phyloP scores from a whole-genome alignment of 2,888 invertebrate genomes.

The Chrysina gloriosa region DNA sequence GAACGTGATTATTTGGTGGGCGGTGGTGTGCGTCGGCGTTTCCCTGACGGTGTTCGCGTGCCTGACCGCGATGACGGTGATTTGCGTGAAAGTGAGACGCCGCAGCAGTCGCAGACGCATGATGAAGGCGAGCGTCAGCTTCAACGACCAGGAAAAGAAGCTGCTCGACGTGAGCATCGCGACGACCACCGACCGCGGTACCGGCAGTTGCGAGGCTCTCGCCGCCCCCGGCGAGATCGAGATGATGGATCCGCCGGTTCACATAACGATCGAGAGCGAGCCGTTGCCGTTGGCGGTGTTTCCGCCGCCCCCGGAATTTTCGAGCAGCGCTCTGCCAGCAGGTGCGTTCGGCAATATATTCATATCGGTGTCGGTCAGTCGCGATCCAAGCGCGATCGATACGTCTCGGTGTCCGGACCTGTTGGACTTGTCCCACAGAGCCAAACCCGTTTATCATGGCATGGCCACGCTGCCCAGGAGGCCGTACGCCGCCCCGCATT shows the following conservation, averaged over 20 bases:
- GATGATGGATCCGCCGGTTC: constrained; percentile 65
- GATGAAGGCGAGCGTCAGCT: constrained; percentile 82
- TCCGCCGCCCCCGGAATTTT: constrained; percentile 72
- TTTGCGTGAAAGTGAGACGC: constrained; percentile 68
- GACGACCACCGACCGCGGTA: constrained; percentile 73
- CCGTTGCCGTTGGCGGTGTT: constrained; percentile 63
- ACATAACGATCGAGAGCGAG: constrained; percentile 69
- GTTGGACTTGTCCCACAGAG: constrained; percentile 75
- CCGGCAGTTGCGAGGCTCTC: constrained; percentile 69
- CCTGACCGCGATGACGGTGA: constrained; percentile 72
- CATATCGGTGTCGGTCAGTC: constrained; percentile 83
- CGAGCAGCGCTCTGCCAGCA: constrained; percentile 67
- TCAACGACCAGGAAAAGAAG: constrained; percentile 90
- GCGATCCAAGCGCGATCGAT: constrained; percentile 74
- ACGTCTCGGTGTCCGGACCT: constrained; percentile 84
- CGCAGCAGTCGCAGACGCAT: constrained; percentile 72
- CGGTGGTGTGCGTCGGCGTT: constrained; percentile 78
- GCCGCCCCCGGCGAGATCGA: constrained; percentile 66
- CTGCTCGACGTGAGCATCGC: constrained; percentile 83
- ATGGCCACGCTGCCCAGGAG: constrained; percentile 65
- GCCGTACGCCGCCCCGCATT: constrained; percentile 73
- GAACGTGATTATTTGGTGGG: constrained; percentile 78
- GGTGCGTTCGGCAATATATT: constrained; percentile 81
- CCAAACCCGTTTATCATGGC: constrained; percentile 62
- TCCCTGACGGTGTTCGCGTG: constrained; percentile 73